Base-by-base conservation (phyloP, 2,888 invertebrate species). In the Dasysyrphus tricinctus region DNA sequence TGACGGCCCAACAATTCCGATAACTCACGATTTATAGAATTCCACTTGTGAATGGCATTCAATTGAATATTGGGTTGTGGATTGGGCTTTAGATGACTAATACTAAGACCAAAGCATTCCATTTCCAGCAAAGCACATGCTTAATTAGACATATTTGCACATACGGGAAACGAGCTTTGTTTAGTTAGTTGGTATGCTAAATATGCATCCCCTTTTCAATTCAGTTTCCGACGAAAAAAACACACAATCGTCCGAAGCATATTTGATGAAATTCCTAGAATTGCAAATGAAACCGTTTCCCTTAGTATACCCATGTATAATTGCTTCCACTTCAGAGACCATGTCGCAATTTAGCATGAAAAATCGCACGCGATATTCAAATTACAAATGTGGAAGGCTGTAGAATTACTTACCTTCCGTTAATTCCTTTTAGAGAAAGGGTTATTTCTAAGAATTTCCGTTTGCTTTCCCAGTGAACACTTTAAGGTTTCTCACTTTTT, bases 1-100 rank as follows among this genome's bases (percentile, higher is more conserved):
- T 49, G 67, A 67, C 67, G 39, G 12, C 37, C 32, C 78, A 72
- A 59, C 78, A 65, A 86, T 82, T 79, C 86, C 86, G 82, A 82
- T 86, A 86, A 79, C 82, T 86, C 86, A 86, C 86, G 86, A 86
- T 75, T 86, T 78, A 78, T 86, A 86, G 74, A 86, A 86, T 86
- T 82, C 82, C 82, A 79, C 19, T 81, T 61, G 61, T 70, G 49
- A 74, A 81, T 78, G 74, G 69, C 65, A 77, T 69, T 57, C 78
- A 69, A 74, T 77, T 16, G 74, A 63, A 85, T 69, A 42, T 77
- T 74, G 63, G 67, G 69, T 77, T 42, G 70, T 69, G 70, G 86
- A 32, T 78, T 78, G 51, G 51, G 74, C 39, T 61, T 56, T 49
- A 34, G 61, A 19, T 14, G 24, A 8, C 44, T 37, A 49, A 5